Conservation (phyloP, 2,797 vertebrate genomes). For the Macropus fuliginosus region DNA sequence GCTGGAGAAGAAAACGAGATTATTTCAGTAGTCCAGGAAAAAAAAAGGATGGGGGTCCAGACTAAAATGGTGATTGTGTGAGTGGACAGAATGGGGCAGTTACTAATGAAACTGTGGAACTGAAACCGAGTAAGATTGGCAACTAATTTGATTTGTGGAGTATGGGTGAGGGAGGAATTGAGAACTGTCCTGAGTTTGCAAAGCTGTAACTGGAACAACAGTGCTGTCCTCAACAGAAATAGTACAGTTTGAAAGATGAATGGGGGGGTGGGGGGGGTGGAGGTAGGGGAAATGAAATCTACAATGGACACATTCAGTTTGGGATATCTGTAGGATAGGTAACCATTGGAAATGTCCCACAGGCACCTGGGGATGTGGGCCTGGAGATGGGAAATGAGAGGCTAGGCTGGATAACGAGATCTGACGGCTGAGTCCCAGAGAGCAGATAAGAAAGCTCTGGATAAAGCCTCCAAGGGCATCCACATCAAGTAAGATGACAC, state of each 20-base stretch:
- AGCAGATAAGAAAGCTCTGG: neutral
- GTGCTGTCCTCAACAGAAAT: neutral
- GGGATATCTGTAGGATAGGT: neutral
- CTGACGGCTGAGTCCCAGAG: neutral
- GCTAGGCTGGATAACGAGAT: neutral
- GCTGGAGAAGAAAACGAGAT: neutral
- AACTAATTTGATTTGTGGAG: neutral
- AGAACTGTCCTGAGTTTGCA: neutral
- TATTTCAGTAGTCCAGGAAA: neutral
- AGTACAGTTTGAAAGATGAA: neutral
- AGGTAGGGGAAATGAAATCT: neutral
- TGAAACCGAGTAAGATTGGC: neutral
- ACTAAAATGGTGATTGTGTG: too few species aligned
- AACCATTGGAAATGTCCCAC: neutral
- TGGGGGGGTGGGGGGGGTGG: too few species aligned
- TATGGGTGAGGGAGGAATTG: neutral
- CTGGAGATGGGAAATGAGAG: neutral
- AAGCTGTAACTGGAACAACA: neutral
- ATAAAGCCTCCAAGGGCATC: neutral
- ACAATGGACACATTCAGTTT: neutral
- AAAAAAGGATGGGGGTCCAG: neutral
- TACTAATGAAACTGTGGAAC: neutral
- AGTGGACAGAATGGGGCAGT: neutral
- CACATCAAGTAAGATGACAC: neutral
- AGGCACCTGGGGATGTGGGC: neutral